phyloP scores from a whole-genome alignment of 2,888 invertebrate species.

The Stenchaetothrips biformis region DNA sequence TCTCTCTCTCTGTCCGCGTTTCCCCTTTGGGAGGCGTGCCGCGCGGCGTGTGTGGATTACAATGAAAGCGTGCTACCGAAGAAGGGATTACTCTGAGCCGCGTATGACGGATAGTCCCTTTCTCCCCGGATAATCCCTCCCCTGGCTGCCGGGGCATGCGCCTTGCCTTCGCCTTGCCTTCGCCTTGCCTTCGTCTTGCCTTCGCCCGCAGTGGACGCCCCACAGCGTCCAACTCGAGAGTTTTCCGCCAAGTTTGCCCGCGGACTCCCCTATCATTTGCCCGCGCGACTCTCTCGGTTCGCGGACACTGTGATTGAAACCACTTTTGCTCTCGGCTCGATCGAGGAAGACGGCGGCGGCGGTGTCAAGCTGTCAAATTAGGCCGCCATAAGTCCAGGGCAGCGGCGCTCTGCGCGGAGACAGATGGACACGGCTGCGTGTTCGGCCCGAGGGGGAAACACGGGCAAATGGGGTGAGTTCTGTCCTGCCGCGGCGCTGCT shows the following conservation, averaged over 20 bases:
- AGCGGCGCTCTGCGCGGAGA: no score
- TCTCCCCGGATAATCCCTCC: conserved; percentile 6
- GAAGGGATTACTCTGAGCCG: not conserved
- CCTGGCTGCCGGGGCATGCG: not conserved
- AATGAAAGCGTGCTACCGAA: not conserved
- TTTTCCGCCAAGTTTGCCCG: not conserved
- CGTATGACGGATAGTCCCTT: not conserved
- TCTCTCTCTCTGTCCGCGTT: no score
- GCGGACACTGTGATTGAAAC: not conserved
- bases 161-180: no score
- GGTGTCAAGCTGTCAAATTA: no score
- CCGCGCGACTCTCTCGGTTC: not conserved
- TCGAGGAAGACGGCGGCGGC: no score
- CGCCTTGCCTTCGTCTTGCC: no score
- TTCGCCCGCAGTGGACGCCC: not conserved
- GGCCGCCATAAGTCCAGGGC: no score
- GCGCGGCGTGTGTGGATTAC: not conserved
- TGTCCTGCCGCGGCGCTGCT: no score
- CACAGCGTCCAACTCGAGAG: not conserved
- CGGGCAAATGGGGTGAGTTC: no score
- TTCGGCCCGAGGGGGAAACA: no score
- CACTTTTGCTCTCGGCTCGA: not conserved
- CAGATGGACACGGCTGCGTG: no score
- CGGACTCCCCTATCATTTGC: not conserved
- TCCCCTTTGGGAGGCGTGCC: not conserved